A percentile compares a stretch with the other conserved stretches of the same genome.
Evolutionary conservation across 2,888 invertebrate species (phyloP).

Genomic region (Nephrotoma appendiculata): DNA sequence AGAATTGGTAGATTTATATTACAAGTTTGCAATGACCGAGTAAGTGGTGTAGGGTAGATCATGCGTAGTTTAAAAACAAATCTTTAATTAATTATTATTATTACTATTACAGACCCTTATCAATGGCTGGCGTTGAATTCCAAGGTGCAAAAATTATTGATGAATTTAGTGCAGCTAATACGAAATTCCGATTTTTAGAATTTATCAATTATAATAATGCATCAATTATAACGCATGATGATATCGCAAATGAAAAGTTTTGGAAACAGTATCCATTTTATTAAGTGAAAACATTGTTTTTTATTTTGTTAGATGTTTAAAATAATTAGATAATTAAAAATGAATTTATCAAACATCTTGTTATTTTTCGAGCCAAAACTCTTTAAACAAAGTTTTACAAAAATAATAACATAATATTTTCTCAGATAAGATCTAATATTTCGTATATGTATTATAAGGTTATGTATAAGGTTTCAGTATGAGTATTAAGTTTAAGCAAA

Average conservation of each 20-base stretch:
- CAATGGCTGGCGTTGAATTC: background rate
- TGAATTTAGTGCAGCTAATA: background rate
- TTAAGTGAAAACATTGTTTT: background rate
- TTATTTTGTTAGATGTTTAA: background rate
- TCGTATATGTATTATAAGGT: too few species aligned
- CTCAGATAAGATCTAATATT: too few species aligned
- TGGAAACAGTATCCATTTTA: background rate
- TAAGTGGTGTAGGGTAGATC: background rate
- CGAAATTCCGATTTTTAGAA: background rate
- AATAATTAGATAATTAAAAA: too few species aligned
- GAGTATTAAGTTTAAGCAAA: too few species aligned
- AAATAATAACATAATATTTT: too few species aligned
- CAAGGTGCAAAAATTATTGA: background rate
- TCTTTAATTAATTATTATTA: background rate
- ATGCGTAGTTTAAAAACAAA: background rate
- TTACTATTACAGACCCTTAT: background rate
- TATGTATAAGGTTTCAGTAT: too few species aligned
- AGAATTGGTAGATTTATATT: background rate
- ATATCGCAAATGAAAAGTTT: background rate
- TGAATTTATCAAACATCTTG: too few species aligned
- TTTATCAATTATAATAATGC: background rate
- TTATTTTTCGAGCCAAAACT: too few species aligned
- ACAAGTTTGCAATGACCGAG: background rate
- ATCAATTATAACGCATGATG: background rate
- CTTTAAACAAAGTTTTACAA: too few species aligned